These are phyloP conservation scores for Tridacna crocea DNA, from an alignment of 2,888 invertebrate genomes.

Conservation along the genomic window DNA sequence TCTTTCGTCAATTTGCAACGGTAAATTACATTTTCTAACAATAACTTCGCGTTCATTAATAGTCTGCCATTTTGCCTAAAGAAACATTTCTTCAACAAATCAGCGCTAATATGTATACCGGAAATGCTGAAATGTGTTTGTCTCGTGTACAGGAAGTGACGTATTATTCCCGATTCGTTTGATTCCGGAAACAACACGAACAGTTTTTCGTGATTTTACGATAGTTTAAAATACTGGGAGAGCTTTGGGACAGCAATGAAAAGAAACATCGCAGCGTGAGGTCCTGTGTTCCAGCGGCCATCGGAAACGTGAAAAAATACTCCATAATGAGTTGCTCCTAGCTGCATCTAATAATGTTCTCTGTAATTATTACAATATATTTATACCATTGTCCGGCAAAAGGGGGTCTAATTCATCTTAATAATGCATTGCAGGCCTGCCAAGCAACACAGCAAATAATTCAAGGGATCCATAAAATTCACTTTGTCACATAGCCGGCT, in stretches of 20 bases:
- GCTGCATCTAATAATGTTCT: constrained; percentile 2
- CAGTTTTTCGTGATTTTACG: constrained; percentile 12
- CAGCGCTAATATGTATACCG: constrained; percentile 46
- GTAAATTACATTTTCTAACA: constrained; percentile 16
- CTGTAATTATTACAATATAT: not conserved
- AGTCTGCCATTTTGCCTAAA: constrained; percentile 2
- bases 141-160: constrained; percentile 59
- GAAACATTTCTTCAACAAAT: constrained; percentile 22
- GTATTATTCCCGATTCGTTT: constrained; percentile 52
- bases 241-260: not conserved
- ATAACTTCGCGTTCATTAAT: not conserved
- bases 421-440: not conserved
- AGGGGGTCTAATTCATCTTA: not conserved
- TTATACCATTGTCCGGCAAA: not conserved
- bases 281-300: not conserved
- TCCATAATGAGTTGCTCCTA: constrained; percentile 6
- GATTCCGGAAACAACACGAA: constrained; percentile 44
- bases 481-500: not conserved
- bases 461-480: not conserved
- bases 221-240: constrained; percentile 6
- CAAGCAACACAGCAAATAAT: not conserved
- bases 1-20: constrained; percentile 1
- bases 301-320: constrained; percentile 6
- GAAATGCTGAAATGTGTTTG: constrained; percentile 57
- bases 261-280: not conserved